Evolutionary conservation across 2,888 invertebrate genomes (phyloP).

Genomic region (Lamellibrachia satsuma): DNA sequence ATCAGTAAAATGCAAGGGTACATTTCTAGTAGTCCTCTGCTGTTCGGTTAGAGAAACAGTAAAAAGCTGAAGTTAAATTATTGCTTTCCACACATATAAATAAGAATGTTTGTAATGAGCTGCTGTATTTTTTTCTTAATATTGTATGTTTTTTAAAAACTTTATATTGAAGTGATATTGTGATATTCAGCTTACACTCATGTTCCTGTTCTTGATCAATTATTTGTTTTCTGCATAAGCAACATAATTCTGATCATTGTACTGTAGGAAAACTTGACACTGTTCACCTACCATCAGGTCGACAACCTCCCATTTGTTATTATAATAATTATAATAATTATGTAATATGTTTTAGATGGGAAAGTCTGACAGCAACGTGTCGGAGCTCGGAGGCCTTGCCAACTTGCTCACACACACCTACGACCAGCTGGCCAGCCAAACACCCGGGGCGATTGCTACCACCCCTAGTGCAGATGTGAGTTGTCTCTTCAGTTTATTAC

Average conservation of each 20-base stretch:
- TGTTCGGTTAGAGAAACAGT: too few relatives aligned
- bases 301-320: not conserved
- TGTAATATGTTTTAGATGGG: not conserved
- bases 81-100: too few relatives aligned
- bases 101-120: too few relatives aligned
- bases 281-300: not conserved
- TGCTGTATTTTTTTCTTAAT: too few relatives aligned
- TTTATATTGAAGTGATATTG: too few relatives aligned
- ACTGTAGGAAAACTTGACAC: not conserved
- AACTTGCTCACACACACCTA: constrained; percentile 88
- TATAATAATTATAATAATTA: not conserved
- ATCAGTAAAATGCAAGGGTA: too few relatives aligned
- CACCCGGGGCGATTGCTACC: constrained; percentile 89
- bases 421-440: constrained; percentile 84
- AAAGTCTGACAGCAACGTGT: constrained; percentile 70
- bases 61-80: too few relatives aligned
- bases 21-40: too few relatives aligned
- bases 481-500: not conserved
- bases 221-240: too few relatives aligned
- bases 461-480: constrained; percentile 84
- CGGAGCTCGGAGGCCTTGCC: constrained; percentile 82
- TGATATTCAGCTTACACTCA: too few relatives aligned
- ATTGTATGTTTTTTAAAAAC: too few relatives aligned
- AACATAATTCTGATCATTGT: not conserved
- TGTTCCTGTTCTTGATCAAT: too few relatives aligned